Conservation (phyloP, 2,113 vertebrate species). For the Otis tarda region DNA sequence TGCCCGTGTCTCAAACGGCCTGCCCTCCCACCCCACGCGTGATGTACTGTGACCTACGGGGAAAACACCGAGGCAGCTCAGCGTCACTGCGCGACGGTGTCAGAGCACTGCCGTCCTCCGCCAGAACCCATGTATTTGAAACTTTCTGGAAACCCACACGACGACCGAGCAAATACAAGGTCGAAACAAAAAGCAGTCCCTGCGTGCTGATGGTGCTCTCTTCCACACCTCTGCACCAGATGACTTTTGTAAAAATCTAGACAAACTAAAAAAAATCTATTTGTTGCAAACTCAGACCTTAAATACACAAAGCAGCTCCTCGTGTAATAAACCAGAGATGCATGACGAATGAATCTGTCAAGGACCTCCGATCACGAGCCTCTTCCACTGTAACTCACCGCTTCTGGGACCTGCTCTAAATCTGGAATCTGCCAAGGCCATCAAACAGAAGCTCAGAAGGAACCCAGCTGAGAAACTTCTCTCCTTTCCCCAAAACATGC, state of each 20-base stretch:
- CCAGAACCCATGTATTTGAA: too few relatives aligned
- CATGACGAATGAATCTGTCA: background rate
- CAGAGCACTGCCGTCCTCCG: rapidly evolving
- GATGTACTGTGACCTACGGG: background rate
- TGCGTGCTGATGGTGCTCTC: background rate
- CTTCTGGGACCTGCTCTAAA: background rate
- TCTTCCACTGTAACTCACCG: background rate
- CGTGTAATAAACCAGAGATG: background rate
- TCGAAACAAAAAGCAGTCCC: background rate
- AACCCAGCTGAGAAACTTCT: background rate
- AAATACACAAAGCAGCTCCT: rapidly evolving
- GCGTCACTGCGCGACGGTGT: rapidly evolving
- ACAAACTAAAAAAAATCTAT: background rate
- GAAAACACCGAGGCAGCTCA: background rate
- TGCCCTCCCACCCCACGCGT: rapidly evolving
- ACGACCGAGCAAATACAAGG: rapidly evolving
- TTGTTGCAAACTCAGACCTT: background rate
- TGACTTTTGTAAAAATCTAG: background rate
- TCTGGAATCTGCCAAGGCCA: background rate
- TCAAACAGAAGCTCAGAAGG: background rate
- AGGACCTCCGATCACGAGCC: background rate
- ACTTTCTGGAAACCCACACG: rapidly evolving
- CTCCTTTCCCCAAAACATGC: background rate
- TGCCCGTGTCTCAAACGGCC: background rate
- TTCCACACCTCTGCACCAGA: rapidly evolving